Percentiles rank a stretch among this genome's conserved stretches.
Evolutionary conservation across 2,888 invertebrate genomes (phyloP).

Genomic region (Oeneis ivallda): DNA sequence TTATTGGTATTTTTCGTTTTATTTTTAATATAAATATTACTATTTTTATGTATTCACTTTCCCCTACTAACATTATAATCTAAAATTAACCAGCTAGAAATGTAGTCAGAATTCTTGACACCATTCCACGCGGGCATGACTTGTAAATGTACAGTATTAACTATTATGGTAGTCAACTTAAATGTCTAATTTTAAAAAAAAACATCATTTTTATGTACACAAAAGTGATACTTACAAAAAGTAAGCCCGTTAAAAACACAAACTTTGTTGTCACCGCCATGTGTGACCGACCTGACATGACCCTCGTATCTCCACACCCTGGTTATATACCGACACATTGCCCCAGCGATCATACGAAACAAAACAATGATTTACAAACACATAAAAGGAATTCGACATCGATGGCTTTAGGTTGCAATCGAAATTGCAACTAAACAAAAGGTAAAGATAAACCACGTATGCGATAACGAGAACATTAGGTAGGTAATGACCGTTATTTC

Average conservation of each 20-base stretch:
- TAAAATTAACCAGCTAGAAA: too few relatives aligned
- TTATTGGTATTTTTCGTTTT: too few relatives aligned
- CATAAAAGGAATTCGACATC: slow-evolving; percentile 35
- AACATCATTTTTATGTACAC: background rate
- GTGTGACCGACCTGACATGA: slow-evolving; percentile 53
- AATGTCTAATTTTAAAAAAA: too few relatives aligned
- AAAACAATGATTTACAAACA: slow-evolving; percentile 39
- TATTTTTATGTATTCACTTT: too few relatives aligned
- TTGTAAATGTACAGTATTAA: too few relatives aligned
- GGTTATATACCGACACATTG: slow-evolving; percentile 64
- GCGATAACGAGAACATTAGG: slow-evolving; percentile 32
- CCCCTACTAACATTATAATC: too few relatives aligned
- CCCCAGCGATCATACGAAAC: slow-evolving; percentile 42
- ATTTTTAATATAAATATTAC: too few relatives aligned
- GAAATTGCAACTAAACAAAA: slow-evolving; percentile 38
- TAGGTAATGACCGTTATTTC: background rate
- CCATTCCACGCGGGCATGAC: too few relatives aligned
- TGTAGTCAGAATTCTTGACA: too few relatives aligned
- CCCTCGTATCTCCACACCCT: slow-evolving; percentile 34
- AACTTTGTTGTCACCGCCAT: slow-evolving; percentile 53
- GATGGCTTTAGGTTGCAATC: slow-evolving; percentile 39
- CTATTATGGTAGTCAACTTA: too few relatives aligned
- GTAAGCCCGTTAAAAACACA: slow-evolving; percentile 52
- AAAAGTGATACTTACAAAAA: slow-evolving; percentile 55
- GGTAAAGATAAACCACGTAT: slow-evolving; percentile 37